These are phyloP conservation scores for Criorhina ranunculi DNA, from an alignment of 2,888 invertebrate species.

Conservation along the genomic window DNA sequence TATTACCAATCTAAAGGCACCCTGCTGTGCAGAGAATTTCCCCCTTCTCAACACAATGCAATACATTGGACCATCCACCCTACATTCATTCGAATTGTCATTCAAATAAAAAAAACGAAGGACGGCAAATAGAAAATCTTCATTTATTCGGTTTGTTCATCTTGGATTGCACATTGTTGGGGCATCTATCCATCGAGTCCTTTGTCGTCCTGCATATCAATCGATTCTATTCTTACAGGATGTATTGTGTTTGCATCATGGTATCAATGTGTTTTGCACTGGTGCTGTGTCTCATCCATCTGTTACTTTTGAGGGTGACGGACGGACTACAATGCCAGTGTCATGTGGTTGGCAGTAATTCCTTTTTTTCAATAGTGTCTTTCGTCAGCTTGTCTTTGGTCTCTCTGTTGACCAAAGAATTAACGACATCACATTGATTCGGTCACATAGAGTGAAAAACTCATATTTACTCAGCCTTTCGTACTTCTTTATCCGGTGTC, in stretches of 20 bases:
- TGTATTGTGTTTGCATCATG: constrained; percentile 43
- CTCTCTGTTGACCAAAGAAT: constrained; percentile 55
- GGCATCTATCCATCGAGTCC: constrained; percentile 25
- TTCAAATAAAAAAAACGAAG: constrained; percentile 50
- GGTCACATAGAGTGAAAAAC: constrained; percentile 49
- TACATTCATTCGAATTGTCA: constrained; percentile 37
- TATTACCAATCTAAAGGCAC: constrained; percentile 37
- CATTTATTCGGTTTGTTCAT: constrained; percentile 43
- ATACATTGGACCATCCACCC: constrained; percentile 8
- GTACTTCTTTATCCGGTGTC: constrained; percentile 69
- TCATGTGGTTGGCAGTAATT: constrained; percentile 71
- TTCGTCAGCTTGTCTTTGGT: constrained; percentile 27
- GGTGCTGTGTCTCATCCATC: constrained; percentile 46
- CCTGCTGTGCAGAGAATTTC: constrained; percentile 55
- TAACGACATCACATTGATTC: constrained; percentile 63
- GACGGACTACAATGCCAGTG: constrained; percentile 67
- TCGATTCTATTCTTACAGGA: constrained; percentile 34
- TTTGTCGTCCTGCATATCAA: constrained; percentile 48
- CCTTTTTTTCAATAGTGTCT: constrained; percentile 34
- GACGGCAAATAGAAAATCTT: constrained; percentile 57
- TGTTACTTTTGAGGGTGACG: constrained; percentile 59
- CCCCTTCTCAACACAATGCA: constrained; percentile 5
- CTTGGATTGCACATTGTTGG: constrained; percentile 55
- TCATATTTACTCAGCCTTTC: constrained; percentile 55
- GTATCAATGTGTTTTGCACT: constrained; percentile 50